These are phyloP conservation scores for Morpho achilles DNA, from an alignment of 2,888 invertebrate genomes.

Conservation along the genomic window DNA sequence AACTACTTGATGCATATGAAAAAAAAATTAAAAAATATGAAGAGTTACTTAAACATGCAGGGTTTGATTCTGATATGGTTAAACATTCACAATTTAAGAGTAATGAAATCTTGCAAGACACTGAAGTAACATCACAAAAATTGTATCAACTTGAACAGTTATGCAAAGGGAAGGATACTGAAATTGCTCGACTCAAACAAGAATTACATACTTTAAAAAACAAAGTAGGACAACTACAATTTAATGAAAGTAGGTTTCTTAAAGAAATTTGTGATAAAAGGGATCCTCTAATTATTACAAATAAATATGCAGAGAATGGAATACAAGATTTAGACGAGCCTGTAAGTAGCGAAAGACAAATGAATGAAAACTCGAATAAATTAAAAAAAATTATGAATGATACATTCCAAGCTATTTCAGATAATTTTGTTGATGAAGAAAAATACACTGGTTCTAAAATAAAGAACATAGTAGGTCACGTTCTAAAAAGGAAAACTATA, in stretches of 20 bases:
- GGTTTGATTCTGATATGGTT: slow-evolving; percentile 30
- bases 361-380: slow-evolving; percentile 25
- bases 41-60: slow-evolving; percentile 44
- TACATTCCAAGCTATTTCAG: slow-evolving; percentile 55
- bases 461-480: slow-evolving; percentile 50
- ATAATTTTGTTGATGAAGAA: slow-evolving; percentile 47
- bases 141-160: slow-evolving; percentile 29
- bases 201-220: slow-evolving; percentile 37
- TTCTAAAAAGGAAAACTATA: slow-evolving; percentile 61
- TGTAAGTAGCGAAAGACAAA: slow-evolving; percentile 14
- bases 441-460: slow-evolving; percentile 50
- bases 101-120: slow-evolving; percentile 28
- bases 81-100: slow-evolving; percentile 10
- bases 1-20: slow-evolving; percentile 63
- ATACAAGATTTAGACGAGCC: slow-evolving; percentile 32
- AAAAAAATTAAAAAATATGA: slow-evolving; percentile 62
- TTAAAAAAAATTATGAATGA: slow-evolving; percentile 63
- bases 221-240: slow-evolving; percentile 23
- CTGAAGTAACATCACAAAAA: neutral
- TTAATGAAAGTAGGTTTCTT: slow-evolving; percentile 27
- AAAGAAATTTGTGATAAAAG: slow-evolving; percentile 39
- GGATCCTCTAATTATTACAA: slow-evolving; percentile 24
- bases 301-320: slow-evolving; percentile 21
- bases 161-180: slow-evolving; percentile 37
- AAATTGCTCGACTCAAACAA: slow-evolving; percentile 38